Evolutionary conservation across 2,113 vertebrate species (phyloP), one percentile per base, ranked within the genome.

Genomic region (Proterorhinus semilunaris): DNA sequence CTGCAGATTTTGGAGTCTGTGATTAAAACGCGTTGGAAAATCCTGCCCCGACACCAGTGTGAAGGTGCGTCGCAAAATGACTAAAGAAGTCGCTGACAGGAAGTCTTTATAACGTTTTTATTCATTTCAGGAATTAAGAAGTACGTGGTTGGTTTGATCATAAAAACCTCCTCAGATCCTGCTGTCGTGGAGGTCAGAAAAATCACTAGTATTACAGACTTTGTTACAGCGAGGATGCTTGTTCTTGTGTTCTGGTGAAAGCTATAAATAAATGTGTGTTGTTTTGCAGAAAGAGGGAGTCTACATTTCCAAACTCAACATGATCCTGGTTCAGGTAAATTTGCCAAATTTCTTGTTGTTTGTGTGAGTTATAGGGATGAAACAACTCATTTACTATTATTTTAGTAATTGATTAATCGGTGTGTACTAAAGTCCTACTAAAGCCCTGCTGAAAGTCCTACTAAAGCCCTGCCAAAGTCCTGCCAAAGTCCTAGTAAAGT

Each of bases 21-120:
- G 89, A 98, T 98, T 86, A 98, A 98, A 94, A 98, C 97, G 75
- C 95, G 97, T 84, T 99, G 97, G 97, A 99, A 99, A 92, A 96
- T 99, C 90, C 95, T 99, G 55, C 97, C 97, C 7, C 94, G 97
- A 83, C 95, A 96, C 92, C 97, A 99, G 54, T 98, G 96, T 82
- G 96, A 98, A 93, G 97, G 97, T 97, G 76, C 50, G 54, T 42
- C 4, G 8, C n/a, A 9, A 27, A 55, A 55, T 6, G 11, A 8
- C 11, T 27, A 5, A 21, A 11, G 21, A 21, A 21, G 21, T 21
- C 21, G 27, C 27, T 5, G 27, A 36, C 27, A 36, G 27, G 27
- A 36, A 5, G 2, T 36, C 27, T 36, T 36, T 11, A 1, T 55
- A 9, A 17, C 17, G 11, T 10, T 54, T 75, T 72, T 21, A 21